Percentiles rank a stretch among this genome's conserved stretches.
phyloP scores from a whole-genome alignment of 2,888 invertebrate genomes.

The Diarsia dahlii region DNA sequence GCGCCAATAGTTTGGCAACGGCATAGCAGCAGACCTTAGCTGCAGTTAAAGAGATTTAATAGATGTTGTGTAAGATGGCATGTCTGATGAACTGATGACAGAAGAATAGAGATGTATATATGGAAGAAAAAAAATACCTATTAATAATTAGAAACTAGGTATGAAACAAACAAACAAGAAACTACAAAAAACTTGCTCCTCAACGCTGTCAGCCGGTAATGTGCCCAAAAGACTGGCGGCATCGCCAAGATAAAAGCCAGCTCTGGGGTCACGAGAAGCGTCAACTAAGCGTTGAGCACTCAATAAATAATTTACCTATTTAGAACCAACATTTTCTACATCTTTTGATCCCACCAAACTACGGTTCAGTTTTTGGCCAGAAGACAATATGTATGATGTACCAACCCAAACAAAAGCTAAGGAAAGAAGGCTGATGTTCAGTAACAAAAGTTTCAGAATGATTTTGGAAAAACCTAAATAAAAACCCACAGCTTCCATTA shows the following conservation, averaged over 20 bases:
- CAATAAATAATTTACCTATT: too few species aligned
- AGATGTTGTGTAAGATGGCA: background rate
- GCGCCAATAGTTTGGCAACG: constrained; percentile 47
- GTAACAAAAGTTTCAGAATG: background rate
- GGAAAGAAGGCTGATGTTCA: background rate
- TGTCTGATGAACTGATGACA: background rate
- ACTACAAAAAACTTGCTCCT: too few species aligned
- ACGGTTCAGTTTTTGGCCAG: background rate
- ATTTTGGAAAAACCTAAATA: background rate
- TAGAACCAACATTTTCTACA: too few species aligned
- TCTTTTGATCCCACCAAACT: too few species aligned
- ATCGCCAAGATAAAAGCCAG: too few species aligned
- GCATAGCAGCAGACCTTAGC: constrained; percentile 2
- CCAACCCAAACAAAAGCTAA: background rate
- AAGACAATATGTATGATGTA: background rate
- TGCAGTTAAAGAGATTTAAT: background rate
- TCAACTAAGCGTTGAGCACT: too few species aligned
- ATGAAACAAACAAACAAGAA: too few species aligned
- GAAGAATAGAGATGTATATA: background rate
- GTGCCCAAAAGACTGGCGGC: too few species aligned
- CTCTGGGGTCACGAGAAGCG: too few species aligned
- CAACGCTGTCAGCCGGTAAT: too few species aligned
- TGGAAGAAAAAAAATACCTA: too few species aligned
- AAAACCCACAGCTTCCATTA: background rate
- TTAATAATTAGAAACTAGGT: too few species aligned